A percentile compares a stretch with the other conserved stretches of the same genome.
These are phyloP conservation scores for Syritta pipiens DNA, from an alignment of 2,888 invertebrate species.

Conservation along the genomic window DNA sequence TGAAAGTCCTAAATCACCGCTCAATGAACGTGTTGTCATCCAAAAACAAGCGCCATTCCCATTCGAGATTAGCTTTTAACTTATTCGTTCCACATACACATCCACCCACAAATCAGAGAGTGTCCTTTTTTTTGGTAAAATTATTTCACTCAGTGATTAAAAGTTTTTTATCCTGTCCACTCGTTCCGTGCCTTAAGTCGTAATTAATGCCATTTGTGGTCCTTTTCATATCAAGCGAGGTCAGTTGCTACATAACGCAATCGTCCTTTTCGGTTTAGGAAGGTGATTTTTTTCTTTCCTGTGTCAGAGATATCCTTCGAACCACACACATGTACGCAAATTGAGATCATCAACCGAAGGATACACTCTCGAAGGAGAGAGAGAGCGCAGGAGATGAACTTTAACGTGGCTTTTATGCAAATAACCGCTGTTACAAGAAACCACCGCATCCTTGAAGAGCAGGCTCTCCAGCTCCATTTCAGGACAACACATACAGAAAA, in stretches of 20 bases:
- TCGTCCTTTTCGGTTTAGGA: neutral
- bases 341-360: conserved; percentile 52
- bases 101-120: conserved; percentile 1
- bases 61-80: conserved; percentile 54
- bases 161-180: conserved; percentile 57
- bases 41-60: conserved; percentile 48
- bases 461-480: too few relatives aligned
- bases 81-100: conserved; percentile 6
- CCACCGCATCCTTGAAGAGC: conserved; percentile 43
- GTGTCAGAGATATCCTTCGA: neutral
- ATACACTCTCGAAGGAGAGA: conserved; percentile 37
- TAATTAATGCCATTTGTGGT: conserved; percentile 67
- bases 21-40: conserved; percentile 69
- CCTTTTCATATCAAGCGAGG: conserved; percentile 70
- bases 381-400: conserved; percentile 73
- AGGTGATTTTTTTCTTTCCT: conserved; percentile 1
- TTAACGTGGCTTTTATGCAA: conserved; percentile 80
- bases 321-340: conserved; percentile 24
- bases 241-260: conserved; percentile 33
- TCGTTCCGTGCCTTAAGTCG: conserved; percentile 39
- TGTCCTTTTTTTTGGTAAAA: conserved; percentile 28
- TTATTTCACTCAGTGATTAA: conserved; percentile 71
- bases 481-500: conserved; percentile 57
- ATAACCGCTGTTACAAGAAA: conserved; percentile 74
- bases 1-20: conserved; percentile 67